phyloP scores from a whole-genome alignment of 2,888 invertebrate species.

The Cordilura impudica region DNA sequence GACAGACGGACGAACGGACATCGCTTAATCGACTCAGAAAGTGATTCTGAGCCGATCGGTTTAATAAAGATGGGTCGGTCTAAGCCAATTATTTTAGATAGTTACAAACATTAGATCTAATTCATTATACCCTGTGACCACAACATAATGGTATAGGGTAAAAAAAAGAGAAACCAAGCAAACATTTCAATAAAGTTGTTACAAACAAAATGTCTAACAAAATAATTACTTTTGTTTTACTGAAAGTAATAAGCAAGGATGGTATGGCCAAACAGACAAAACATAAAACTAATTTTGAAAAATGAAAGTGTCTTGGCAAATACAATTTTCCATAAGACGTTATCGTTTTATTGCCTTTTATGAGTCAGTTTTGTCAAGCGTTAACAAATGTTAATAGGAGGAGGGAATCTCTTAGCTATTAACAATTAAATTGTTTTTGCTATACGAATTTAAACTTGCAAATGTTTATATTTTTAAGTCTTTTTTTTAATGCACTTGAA shows the following conservation, averaged over 20 bases:
- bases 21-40: too few species aligned
- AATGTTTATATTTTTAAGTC: not conserved
- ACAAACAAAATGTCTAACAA: too few species aligned
- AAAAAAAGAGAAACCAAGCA: not conserved
- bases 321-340: not conserved
- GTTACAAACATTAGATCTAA: too few species aligned
- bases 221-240: not conserved
- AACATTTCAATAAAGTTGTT: not conserved
- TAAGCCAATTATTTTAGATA: too few species aligned
- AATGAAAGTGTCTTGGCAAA: constrained; percentile 9
- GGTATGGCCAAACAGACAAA: not conserved
- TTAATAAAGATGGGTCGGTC: too few species aligned
- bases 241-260: too few species aligned
- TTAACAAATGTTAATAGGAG: not conserved
- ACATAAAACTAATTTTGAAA: not conserved
- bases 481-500: not conserved
- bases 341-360: not conserved
- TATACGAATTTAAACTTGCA: not conserved
- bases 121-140: too few species aligned
- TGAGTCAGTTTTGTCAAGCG: not conserved
- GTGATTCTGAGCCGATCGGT: too few species aligned
- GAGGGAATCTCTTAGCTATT: too few species aligned
- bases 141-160: too few species aligned
- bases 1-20: too few species aligned
- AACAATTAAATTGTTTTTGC: not conserved